phyloP scores from a whole-genome alignment of 2,888 invertebrate species.

The Phrixothrix hirtus region DNA sequence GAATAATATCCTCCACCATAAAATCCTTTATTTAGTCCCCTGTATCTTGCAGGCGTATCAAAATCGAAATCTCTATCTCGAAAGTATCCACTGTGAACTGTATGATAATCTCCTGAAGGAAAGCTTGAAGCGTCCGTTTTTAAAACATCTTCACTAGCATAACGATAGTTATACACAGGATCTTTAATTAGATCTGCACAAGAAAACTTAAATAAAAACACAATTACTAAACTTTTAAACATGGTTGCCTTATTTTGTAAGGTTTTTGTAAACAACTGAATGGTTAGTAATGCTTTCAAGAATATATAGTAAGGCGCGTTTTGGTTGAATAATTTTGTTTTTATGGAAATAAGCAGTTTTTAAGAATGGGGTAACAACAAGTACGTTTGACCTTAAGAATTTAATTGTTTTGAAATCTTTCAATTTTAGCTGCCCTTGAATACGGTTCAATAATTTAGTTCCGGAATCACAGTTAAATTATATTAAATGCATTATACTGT shows the following conservation, averaged over 20 bases:
- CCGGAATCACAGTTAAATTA: slow-evolving; percentile 29
- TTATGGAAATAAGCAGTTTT: slow-evolving; percentile 11
- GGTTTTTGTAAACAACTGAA: background rate
- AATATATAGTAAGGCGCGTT: slow-evolving; percentile 21
- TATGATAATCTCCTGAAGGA: slow-evolving; percentile 61
- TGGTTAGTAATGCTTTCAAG: background rate
- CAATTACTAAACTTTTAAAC: slow-evolving; percentile 13
- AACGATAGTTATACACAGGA: slow-evolving; percentile 51
- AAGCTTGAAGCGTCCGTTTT: slow-evolving; percentile 49
- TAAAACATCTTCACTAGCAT: slow-evolving; percentile 53
- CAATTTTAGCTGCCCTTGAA: slow-evolving; percentile 26
- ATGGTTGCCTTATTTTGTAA: slow-evolving; percentile 20
- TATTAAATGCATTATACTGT: slow-evolving; percentile 15
- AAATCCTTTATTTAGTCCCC: too few relatives aligned
- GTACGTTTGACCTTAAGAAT: slow-evolving; percentile 24
- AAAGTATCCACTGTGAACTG: slow-evolving; percentile 64
- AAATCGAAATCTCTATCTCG: slow-evolving; percentile 44
- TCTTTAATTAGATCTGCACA: slow-evolving; percentile 30
- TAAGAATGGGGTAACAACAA: slow-evolving; percentile 25
- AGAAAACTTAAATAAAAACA: background rate
- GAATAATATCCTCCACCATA: slow-evolving; percentile 34
- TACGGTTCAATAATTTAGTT: slow-evolving; percentile 15
- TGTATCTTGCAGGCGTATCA: background rate
- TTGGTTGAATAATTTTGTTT: slow-evolving; percentile 22
- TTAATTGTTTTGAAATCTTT: slow-evolving; percentile 24